Percentiles rank a stretch among this genome's conserved stretches.
These are phyloP conservation scores for Calephelis nemesis DNA, from an alignment of 1,140 invertebrate species.

Conservation along the genomic window DNA sequence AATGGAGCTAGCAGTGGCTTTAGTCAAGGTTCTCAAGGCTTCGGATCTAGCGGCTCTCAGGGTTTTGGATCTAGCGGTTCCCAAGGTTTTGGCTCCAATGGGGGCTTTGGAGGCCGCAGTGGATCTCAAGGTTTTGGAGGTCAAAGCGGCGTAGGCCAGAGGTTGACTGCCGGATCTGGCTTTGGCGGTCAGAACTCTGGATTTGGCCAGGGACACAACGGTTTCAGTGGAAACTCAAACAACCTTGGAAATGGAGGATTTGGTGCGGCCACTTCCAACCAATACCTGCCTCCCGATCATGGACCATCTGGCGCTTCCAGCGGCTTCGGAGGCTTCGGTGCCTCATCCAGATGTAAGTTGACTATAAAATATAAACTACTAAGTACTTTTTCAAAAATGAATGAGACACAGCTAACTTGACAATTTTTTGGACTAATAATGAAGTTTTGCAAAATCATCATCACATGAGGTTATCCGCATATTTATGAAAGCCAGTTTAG, in stretches of 20 bases:
- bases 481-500: too few species aligned
- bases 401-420: too few species aligned
- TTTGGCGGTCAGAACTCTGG: constrained; percentile 14
- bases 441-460: too few species aligned
- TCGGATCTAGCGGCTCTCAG: constrained; percentile 28
- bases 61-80: constrained; percentile 26
- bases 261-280: constrained; percentile 50
- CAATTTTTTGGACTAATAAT: too few species aligned
- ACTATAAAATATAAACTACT: not conserved
- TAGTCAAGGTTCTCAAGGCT: constrained; percentile 28
- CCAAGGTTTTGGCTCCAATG: constrained; percentile 6
- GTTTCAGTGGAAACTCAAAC: constrained; percentile 12
- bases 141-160: not conserved
- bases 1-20: constrained; percentile 27
- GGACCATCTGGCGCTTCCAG: constrained; percentile 42
- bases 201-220: constrained; percentile 9
- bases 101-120: constrained; percentile 9
- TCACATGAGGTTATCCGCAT: too few species aligned
- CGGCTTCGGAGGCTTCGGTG: constrained; percentile 28
- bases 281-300: constrained; percentile 63
- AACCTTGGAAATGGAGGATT: constrained; percentile 27
- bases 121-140: constrained; percentile 4
- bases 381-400: not conserved
- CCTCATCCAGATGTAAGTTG: constrained; percentile 36
- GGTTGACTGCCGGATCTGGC: constrained; percentile 14